A percentile compares a stretch with the other conserved stretches of the same genome.
phyloP scores from a whole-genome alignment of 1,140 invertebrate species.

The Ruditapes philippinarum region DNA sequence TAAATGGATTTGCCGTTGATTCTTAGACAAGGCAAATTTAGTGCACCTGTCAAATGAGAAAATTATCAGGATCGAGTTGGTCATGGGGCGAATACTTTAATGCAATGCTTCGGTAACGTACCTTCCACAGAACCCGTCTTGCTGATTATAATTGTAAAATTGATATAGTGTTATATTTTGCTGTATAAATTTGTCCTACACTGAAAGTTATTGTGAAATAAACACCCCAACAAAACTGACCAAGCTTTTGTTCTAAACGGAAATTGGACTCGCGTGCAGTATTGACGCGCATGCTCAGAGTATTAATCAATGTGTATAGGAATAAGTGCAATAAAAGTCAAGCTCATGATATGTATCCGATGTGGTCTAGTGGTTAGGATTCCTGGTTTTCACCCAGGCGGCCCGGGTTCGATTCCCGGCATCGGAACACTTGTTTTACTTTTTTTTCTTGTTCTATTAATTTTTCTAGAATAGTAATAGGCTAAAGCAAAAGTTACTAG shows the following conservation, averaged over 20 bases:
- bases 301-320: no score
- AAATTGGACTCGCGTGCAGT: background rate
- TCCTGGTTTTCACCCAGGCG: slow-evolving; percentile 83
- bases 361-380: slow-evolving; percentile 81
- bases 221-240: no score
- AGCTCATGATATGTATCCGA: no score
- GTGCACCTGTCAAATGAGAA: no score
- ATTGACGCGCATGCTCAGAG: background rate
- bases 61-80: no score
- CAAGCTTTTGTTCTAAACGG: background rate
- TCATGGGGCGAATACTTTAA: no score
- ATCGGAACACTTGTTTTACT: slow-evolving; percentile 71
- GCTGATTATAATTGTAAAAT: background rate
- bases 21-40: no score
- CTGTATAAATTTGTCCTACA: background rate
- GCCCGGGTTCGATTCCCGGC: slow-evolving; percentile 83
- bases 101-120: background rate
- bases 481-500: no score
- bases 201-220: no score
- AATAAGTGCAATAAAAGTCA: no score
- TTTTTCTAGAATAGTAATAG: no score
- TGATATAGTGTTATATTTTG: background rate
- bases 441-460: background rate
- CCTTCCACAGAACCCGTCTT: background rate
- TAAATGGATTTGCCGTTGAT: no score